Percentiles rank a stretch among this genome's conserved stretches.
These are phyloP conservation scores for Ptychoptera contaminata DNA, from an alignment of 2,888 invertebrate genomes.

Conservation along the genomic window DNA sequence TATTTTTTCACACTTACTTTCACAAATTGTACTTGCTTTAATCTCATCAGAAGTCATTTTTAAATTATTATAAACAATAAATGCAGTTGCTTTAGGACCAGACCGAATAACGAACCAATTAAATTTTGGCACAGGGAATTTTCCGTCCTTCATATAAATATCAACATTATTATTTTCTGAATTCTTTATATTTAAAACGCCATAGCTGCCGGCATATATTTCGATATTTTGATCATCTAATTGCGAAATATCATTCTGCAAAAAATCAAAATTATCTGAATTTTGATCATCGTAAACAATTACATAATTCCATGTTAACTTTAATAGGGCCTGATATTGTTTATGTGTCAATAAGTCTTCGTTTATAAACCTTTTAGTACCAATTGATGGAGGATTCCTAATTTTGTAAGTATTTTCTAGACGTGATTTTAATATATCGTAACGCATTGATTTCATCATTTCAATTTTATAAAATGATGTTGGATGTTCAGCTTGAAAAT, in stretches of 20 bases:
- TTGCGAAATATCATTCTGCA: conserved; percentile 15
- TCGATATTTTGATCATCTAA: conserved; percentile 13
- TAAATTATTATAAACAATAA: conserved; percentile 17
- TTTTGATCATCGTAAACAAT: conserved; percentile 13
- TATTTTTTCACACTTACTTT: conserved; percentile 16
- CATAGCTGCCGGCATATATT: conserved; percentile 18
- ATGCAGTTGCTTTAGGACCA: conserved; percentile 13
- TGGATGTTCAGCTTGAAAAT: conserved; percentile 15
- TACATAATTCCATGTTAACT: conserved; percentile 20
- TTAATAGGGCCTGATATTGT: conserved; percentile 16
- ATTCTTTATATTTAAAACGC: conserved; percentile 12
- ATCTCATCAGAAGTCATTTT: conserved; percentile 9
- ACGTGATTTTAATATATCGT: conserved; percentile 15
- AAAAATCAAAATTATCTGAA: conserved; percentile 12
- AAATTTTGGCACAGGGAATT: conserved; percentile 18
- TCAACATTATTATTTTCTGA: conserved; percentile 13
- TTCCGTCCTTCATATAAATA: conserved; percentile 15
- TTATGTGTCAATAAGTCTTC: conserved; percentile 13
- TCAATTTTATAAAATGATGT: conserved; percentile 17
- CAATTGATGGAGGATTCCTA: conserved; percentile 13
- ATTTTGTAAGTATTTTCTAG: conserved; percentile 11
- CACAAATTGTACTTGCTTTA: conserved; percentile 12
- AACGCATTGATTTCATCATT: conserved; percentile 17
- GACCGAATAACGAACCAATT: conserved; percentile 18
- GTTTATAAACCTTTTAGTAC: conserved; percentile 14